Evolutionary conservation across 2,797 vertebrate genomes (phyloP).

Genomic region (Crypturellus tataupa): DNA sequence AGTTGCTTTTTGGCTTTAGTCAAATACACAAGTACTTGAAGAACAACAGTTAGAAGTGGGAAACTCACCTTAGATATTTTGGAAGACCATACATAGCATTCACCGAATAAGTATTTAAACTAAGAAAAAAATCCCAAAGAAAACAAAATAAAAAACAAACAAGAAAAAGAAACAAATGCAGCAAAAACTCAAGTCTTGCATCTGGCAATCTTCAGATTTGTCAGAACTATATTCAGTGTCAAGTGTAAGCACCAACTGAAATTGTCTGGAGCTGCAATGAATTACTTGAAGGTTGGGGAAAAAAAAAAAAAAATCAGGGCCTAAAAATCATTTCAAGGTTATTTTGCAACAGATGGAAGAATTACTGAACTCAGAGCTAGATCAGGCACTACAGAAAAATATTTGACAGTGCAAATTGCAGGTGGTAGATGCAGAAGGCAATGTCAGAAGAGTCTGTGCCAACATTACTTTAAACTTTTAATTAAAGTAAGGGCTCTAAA

Average conservation of each 20-base stretch:
- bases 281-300: not conserved
- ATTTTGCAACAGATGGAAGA: slow-evolving; percentile 62
- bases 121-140: too few relatives aligned
- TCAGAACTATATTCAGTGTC: slow-evolving; percentile 24
- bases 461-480: slow-evolving; percentile 56
- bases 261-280: slow-evolving; percentile 17
- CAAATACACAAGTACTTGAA: not conserved
- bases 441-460: slow-evolving; percentile 9
- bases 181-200: not conserved
- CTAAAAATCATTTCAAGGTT: slow-evolving; percentile 66
- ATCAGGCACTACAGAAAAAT: slow-evolving; percentile 39
- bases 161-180: too few relatives aligned
- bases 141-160: too few relatives aligned
- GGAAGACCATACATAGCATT: not conserved
- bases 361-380: slow-evolving; percentile 56
- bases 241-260: slow-evolving; percentile 37
- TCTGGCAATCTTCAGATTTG: slow-evolving; percentile 18
- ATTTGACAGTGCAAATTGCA: slow-evolving; percentile 43
- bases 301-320: slow-evolving; percentile 5
- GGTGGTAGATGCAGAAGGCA: slow-evolving; percentile 55
- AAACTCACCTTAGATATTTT: not conserved
- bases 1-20: too few relatives aligned
- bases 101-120: not conserved
- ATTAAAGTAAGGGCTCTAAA: slow-evolving; percentile 60
- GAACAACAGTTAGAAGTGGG: not conserved